Base-by-base conservation (phyloP, 2,888 invertebrate species). In the Amblyjoppa fuscipennis region DNA sequence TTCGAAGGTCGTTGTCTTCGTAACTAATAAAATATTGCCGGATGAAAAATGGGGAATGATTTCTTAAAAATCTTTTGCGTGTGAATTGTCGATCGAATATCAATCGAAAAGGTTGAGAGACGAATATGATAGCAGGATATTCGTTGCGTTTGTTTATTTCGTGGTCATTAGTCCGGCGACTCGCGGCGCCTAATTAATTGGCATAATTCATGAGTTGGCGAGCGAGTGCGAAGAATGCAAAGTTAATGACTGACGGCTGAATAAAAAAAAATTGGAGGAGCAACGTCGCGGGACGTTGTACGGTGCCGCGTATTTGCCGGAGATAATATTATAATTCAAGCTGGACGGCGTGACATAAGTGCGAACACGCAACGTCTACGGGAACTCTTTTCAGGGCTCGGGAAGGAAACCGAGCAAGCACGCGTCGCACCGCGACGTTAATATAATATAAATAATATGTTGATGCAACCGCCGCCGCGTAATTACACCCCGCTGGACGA, bases 251-350 rank as follows among this genome's bases (percentile, higher is more conserved):
- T 64, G 85, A 84, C 74, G 61, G 59, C 11, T 28, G 61, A 34
- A 75, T 70, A 69, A 77, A 53, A 56, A 70, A 61, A 61, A 56
- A 73, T 16, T 64, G 38, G 20, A 53, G 59, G 69, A 49, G 51
- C 61, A 20, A 25, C 38, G 53, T 41, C 51, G 34, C n/a, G n/a
- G 56, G 4, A 53, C 31, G 51, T 70, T 13, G 38, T 25, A 64
- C 56, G 51, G 75, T 81, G 68, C 75, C 68, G 45, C 59, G 64
- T 68, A 64, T 51, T 53, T 64, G 56, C 71, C 38, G 41, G 81
- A 34, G 45, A 83, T 76, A 82, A 87, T 87, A 89, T 90, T 89
- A 87, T 85, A 87, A 87, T 89, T 87, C 86, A 85, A 61, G 53
- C 68, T 34, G 56, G 56, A 31, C 82, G 78, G 59, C 86, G 77